These are phyloP conservation scores for Suncus etruscus DNA, from an alignment of 2,113 vertebrate genomes.

Conservation along the genomic window DNA sequence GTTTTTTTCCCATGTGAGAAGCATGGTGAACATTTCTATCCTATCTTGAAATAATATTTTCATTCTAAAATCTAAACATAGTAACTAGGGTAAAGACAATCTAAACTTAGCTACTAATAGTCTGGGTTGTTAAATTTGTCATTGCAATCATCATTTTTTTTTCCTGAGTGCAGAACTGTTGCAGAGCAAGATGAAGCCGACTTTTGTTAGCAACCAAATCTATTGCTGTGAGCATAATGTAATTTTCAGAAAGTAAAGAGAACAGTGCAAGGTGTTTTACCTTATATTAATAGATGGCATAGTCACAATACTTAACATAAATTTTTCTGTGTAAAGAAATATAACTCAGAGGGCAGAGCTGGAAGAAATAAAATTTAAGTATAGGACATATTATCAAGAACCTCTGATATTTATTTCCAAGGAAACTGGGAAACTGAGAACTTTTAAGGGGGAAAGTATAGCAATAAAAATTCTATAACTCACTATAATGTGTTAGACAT, in stretches of 20 bases:
- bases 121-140: constrained; percentile 74
- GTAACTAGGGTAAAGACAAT: constrained; percentile 78
- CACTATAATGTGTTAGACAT: neutral
- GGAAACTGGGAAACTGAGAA: neutral
- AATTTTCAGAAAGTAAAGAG: constrained; percentile 75
- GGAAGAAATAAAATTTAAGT: neutral
- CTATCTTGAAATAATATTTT: constrained; percentile 81
- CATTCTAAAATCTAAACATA: constrained; percentile 80
- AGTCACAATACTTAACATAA: neutral
- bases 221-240: constrained; percentile 69
- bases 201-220: constrained; percentile 73
- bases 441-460: neutral
- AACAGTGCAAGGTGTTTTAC: constrained; percentile 2
- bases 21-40: constrained; percentile 69
- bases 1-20: constrained; percentile 73
- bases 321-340: neutral
- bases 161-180: constrained; percentile 59
- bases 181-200: constrained; percentile 64
- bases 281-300: constrained; percentile 33
- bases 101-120: constrained; percentile 82
- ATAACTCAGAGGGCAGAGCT: neutral
- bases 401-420: neutral
- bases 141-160: constrained; percentile 77
- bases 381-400: neutral
- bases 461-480: neutral